Base-by-base conservation (phyloP, 2,888 invertebrate species). In the Ariolimax columbianus region DNA sequence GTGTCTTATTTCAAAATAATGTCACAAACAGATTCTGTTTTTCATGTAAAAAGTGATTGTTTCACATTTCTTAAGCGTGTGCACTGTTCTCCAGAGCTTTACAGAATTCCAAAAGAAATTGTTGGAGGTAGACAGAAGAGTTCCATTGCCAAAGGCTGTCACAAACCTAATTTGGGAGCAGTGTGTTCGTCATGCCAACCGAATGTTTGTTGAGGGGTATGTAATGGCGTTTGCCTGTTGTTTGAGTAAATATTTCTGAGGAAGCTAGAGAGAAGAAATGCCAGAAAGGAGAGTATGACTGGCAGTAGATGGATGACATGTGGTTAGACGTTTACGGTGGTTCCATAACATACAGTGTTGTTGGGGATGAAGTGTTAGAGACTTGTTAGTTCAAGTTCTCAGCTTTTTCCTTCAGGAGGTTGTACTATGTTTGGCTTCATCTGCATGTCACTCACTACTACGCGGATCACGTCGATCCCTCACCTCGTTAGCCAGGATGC, bases 111-210 rank as follows among this genome's bases (percentile, higher is more conserved):
- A 97, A 17, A 95, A 97, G 94, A 96, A 97, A 82, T 94, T 98
- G 73, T 96, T 96, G 84, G 96, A 94, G 55, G 96, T 97, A 7
- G 95, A 96, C 0, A 95, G 95, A 43, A 96, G 96, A 89, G 96
- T 97, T 26, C 96, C 96, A 0, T 95, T 98, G 83, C 96, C 97
- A 23, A 93, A 95, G 19, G 96, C 96, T 85, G 96, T 97, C 0
- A 94, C 96, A 79, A 95, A 96, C 79, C 95, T 96, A 0, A 94
- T 99, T 11, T 99, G 98, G 99, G 96, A 97, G 91, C 97, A 97
- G 93, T 96, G 97, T 77, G 96, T 98, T 0, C 96, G 97, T 92
- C 96, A 97, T 85, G 96, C 97, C 14, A 97, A 97, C 9, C 97
- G 97, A 92, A 96, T 97, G 51, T 95, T 99, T 88, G 98, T 99